These are phyloP conservation scores for Hystrix brachyura DNA, from an alignment of 2,113 vertebrate species.

Conservation along the genomic window DNA sequence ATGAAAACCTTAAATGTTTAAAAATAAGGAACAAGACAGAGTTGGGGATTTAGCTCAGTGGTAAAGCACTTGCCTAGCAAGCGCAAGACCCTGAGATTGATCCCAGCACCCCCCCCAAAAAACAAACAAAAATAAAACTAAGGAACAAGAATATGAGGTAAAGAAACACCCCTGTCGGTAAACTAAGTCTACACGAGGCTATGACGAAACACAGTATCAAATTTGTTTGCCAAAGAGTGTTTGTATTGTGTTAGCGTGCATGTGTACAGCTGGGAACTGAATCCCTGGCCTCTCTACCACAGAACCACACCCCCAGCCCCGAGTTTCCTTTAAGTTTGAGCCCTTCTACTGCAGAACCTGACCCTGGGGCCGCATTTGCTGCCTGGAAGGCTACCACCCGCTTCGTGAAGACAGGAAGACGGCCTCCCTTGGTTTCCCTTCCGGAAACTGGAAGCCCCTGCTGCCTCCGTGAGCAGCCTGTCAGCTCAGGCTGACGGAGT, in stretches of 20 bases:
- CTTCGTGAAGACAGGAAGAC: background rate
- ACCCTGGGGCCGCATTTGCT: background rate
- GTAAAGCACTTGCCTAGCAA: no score
- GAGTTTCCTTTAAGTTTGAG: background rate
- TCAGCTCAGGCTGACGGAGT: background rate
- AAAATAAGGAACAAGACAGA: background rate
- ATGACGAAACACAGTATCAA: background rate
- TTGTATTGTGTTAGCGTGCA: background rate
- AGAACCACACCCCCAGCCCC: background rate
- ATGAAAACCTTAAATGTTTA: background rate
- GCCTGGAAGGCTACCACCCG: background rate
- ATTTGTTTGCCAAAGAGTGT: background rate
- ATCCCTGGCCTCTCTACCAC: background rate
- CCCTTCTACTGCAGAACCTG: background rate
- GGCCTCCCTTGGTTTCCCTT: background rate
- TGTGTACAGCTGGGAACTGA: background rate
- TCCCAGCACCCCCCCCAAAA: no score
- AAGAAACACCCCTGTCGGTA: no score
- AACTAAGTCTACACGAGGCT: background rate
- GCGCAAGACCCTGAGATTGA: no score
- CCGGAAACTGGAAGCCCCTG: background rate
- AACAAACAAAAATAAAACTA: background rate
- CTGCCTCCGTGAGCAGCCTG: background rate
- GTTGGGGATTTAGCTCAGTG: no score
- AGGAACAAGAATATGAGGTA: background rate